Evolutionary conservation across 2,888 invertebrate species (phyloP).

Genomic region (Phlogophora meticulosa): DNA sequence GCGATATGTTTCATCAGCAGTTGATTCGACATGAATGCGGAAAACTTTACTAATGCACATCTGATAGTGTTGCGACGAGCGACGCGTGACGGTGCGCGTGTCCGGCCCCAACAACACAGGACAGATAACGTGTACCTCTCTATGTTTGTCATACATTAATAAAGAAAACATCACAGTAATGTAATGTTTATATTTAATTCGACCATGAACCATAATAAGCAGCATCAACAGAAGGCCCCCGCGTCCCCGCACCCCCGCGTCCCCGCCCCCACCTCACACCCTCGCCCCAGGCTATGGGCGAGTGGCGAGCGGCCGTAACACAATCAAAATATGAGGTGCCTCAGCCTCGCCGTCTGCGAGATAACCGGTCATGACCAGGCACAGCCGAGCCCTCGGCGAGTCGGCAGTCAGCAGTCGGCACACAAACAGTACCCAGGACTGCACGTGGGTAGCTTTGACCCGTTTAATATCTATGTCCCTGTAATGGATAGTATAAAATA

Average conservation of each 20-base stretch:
- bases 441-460: too few relatives aligned
- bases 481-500: too few relatives aligned
- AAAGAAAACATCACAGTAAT: conserved; percentile 4
- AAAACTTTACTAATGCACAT: background rate
- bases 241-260: too few relatives aligned
- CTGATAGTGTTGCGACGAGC: too few relatives aligned
- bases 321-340: conserved; percentile 48
- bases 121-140: too few relatives aligned
- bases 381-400: background rate
- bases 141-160: background rate
- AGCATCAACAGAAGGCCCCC: background rate
- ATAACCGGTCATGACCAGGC: conserved; percentile 1
- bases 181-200: conserved; percentile 32
- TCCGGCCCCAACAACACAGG: too few relatives aligned
- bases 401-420: too few relatives aligned
- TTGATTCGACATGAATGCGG: background rate
- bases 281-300: background rate
- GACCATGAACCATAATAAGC: background rate
- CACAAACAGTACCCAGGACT: background rate
- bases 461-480: too few relatives aligned
- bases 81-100: too few relatives aligned
- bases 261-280: too few relatives aligned
- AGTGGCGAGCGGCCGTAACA: conserved; percentile 6
- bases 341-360: conserved; percentile 1
- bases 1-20: background rate